Base-by-base conservation (phyloP, 2,797 vertebrate genomes). In the Thunnus albacares region DNA sequence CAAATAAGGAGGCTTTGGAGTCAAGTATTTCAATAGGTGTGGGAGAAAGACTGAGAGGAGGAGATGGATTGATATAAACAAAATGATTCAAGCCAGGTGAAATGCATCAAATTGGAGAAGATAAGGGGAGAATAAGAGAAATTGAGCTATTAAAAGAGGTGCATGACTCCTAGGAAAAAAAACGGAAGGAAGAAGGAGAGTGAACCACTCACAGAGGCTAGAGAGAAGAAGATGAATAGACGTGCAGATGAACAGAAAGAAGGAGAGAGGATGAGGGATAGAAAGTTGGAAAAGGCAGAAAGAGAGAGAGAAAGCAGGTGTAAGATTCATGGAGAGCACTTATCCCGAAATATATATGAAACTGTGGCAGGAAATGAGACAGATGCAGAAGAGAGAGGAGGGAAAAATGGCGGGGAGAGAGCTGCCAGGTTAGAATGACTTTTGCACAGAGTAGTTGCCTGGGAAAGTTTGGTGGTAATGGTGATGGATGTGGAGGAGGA, bases 301-400 rank as follows among this genome's bases (percentile, higher is more conserved):
- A 66, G 74, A 66, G 35, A 84, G 72, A 62, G 88, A 58, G 87
- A 81, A 63, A 86, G 87, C 88, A 92, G 89, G 87, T 93, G 92
- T 86, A 88, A 89, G 89, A 90, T 90, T 89, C 85, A 91, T 90
- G 84, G 69, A 89, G 90, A 84, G 89, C 91, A 91, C 90, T 92
- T 91, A 90, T 87, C 90, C 88, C 85, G 26, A 90, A 94, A 92
- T 93, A 94, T 90, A 92, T 89, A 93, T 82, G 84, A 90, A 86
- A 86, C 81, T 14, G 55, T 83, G 85, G 84, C 89, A 93, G 92
- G 90, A 90, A 91, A 90, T 90, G 89, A 90, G 89, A 87, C 90
- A 77, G 89, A 90, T 90, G 90, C 85, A 83, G 86, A 88, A 62
- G 77, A 79, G 87, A 88, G 84, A 85, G 86, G 86, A 75, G 75